Evolutionary conservation across 2,113 vertebrate genomes (phyloP), one percentile per base, ranked within the genome.

Genomic region (Corythornis vintsioides): DNA sequence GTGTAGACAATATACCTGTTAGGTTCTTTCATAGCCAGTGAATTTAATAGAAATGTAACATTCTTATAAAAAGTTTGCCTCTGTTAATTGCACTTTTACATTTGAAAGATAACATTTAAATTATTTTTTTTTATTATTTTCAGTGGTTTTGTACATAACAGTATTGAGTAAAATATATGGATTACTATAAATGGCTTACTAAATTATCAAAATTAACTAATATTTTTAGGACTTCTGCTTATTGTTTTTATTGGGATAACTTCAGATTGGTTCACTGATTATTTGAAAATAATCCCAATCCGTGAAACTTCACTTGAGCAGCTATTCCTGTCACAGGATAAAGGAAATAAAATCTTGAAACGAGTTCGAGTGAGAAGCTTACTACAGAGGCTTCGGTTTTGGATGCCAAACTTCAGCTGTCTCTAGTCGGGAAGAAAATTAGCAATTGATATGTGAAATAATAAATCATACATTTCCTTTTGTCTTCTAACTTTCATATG

Each of bases 41-140:
- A 89, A 73, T 91, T 83, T 74, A 90, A 89, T 45, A 33, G 47
- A 74, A 75, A 63, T 90, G 61, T 93, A 90, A 77, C 6, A 18
- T 79, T 81, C 83, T 48, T 45, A 90, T 25, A 86, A 89, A 95
- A 91, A 52, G 35, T 89, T 82, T 93, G 72, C 75, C 77, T 91
- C 38, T 90, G 26, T 96, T 91, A 94, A 96, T 76, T 95, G 85
- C 80, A 96, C 93, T 96, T 96, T 87, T 90, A 83, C 88, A 76
- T 89, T 95, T 93, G 70, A 93, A 97, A 95, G 53, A 57, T 81
- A 82, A 91, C 80, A 63, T 65, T 80, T 83, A 77, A 93, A 45
- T 91, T 63, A 28, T 40, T 76, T 63, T 31, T 31, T 70, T 63
- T 89, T 86, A 38, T 95, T 90, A 42, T 95, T 82, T 94, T 83